Conservation (phyloP, 1,140 invertebrate genomes). For the Caenorhabditis elegans region DNA sequence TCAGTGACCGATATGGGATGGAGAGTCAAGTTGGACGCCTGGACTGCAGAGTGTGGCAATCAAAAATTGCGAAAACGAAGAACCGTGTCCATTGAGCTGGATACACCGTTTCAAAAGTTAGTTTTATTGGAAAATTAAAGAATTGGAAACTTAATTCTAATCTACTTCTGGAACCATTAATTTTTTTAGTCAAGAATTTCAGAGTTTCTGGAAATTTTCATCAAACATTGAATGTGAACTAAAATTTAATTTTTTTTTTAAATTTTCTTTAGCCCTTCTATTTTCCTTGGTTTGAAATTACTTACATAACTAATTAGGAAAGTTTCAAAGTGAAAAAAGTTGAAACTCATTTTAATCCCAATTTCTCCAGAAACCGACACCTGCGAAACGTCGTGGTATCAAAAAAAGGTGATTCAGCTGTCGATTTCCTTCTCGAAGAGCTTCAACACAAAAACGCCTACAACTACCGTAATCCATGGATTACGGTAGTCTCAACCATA, state of each 20-base stretch:
- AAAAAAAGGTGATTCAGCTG: constrained; percentile 60
- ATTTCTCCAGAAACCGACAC: constrained; percentile 11
- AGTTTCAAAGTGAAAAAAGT: no score
- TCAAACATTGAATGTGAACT: no score
- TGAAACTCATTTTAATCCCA: no score
- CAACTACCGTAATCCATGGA: background rate
- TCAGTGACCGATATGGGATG: constrained; percentile 56
- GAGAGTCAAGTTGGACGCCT: constrained; percentile 61
- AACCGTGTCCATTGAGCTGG: background rate
- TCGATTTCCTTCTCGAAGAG: constrained; percentile 60
- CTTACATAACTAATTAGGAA: no score
- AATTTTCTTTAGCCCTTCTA: no score
- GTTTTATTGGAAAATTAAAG: background rate
- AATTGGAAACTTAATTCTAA: no score
- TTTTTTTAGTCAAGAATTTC: no score
- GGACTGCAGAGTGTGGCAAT: constrained; percentile 48
- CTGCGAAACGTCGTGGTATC: constrained; percentile 57
- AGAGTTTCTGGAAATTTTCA: no score
- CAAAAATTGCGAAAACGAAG: background rate
- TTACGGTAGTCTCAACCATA: background rate
- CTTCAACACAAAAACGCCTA: constrained; percentile 36
- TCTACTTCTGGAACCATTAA: no score
- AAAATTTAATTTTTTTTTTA: no score
- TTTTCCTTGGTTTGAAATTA: no score
- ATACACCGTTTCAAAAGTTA: constrained; percentile 35